A percentile compares a stretch with the other conserved stretches of the same genome.
phyloP scores from a whole-genome alignment of 92 coral and sea anemone genomes.

The Phymanthus crucifer region DNA sequence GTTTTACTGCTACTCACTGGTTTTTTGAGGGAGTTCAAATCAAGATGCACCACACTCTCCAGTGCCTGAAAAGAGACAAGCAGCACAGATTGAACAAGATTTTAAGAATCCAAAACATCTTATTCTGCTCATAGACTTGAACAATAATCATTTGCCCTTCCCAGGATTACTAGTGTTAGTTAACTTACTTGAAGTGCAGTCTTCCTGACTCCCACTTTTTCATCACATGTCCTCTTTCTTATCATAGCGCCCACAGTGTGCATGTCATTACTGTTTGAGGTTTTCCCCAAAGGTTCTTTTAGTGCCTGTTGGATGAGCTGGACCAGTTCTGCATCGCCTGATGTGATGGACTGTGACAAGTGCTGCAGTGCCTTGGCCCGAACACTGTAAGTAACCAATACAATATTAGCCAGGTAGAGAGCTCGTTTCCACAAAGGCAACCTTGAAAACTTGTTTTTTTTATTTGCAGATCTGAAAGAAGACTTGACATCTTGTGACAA shows the following conservation, averaged over 20 bases:
- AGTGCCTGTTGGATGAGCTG: slow-evolving; percentile 68
- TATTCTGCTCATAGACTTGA: too few relatives aligned
- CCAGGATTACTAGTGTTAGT: neutral
- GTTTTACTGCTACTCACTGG: slow-evolving; percentile 39
- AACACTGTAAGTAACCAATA: slow-evolving; percentile 48
- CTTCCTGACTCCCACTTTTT: slow-evolving; percentile 95
- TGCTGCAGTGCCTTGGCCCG: slow-evolving; percentile 91
- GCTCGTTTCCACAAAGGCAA: too few relatives aligned
- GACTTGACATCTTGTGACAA: too few relatives aligned
- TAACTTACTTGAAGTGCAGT: slow-evolving; percentile 83
- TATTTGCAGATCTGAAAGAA: too few relatives aligned
- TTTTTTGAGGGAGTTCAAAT: slow-evolving; percentile 61
- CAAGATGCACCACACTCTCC: slow-evolving; percentile 74
- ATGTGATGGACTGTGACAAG: slow-evolving; percentile 79
- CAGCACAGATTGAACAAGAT: neutral
- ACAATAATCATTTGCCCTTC: too few relatives aligned
- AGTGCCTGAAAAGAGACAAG: slow-evolving; percentile 51
- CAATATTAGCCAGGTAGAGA: neutral
- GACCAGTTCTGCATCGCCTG: slow-evolving; percentile 54
- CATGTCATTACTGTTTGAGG: slow-evolving; percentile 31
- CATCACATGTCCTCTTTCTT: slow-evolving; percentile 88
- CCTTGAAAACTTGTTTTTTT: too few relatives aligned
- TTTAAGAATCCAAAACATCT: too few relatives aligned
- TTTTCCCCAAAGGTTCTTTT: slow-evolving; percentile 58
- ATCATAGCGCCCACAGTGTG: slow-evolving; percentile 76